Evolutionary conservation across 2,113 vertebrate species (phyloP), one percentile per base, ranked within the genome.

Genomic region (Colossoma macropomum): DNA sequence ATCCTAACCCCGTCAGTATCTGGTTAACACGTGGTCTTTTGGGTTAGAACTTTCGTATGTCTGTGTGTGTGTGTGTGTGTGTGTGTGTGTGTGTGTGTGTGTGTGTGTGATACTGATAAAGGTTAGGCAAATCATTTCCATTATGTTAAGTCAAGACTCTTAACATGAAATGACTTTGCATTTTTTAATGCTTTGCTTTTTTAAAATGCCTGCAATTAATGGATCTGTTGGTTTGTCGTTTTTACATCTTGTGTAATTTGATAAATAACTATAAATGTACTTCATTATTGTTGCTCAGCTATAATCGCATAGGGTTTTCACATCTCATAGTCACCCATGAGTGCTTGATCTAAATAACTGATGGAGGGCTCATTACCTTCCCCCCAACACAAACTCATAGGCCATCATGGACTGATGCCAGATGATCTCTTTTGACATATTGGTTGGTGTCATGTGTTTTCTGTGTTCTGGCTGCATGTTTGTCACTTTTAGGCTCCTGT

Each of bases 41-140:
- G 85, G 81, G 41, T 72, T 81, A 80, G 70, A 81, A 12, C 41
- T 80, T 11, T 68, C 77, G 75, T 82, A 25, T 56, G 63, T 77
- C 19, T 77, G 59, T 63, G 8, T 82, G 25, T 56, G 63, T 77
- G 19, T 77, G 59, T 63, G 8, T 54, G 62, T 85, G 62, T 81
- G 76, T 75, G 62, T 76, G 73, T 59, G 65, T 77, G 56, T 52
- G 0, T 73, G 28, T 79, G 41, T 73, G 60, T 9, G 30, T 76
- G 27, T 15, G 68, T 45, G 68, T 77, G 79, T 78, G 63, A 66
- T 82, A 25, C 66, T 78, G 68, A 54, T 84, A 75, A 80, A 50
- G 50, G 63, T 85, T 80, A 83, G 75, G 70, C 76, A 82, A 84
- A 83, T 88, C 72, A 85, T 83, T 78, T 83, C 80, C 83, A 86